Evolutionary conservation across 2,113 vertebrate species (phyloP).

Genomic region (Barnardius zonarius): DNA sequence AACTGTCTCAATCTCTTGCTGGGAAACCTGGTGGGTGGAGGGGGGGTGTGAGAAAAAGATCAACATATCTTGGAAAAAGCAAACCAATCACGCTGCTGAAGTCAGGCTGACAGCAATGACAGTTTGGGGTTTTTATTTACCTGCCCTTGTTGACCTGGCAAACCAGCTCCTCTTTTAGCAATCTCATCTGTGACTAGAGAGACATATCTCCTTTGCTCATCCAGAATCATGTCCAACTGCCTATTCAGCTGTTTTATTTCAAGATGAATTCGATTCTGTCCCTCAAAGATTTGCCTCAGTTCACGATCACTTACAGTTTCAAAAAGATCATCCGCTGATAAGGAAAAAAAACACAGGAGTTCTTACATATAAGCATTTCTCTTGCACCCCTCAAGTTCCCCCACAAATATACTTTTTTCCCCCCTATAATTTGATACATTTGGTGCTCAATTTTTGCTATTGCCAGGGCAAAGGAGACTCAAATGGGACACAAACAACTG

Average conservation of each 20-base stretch:
- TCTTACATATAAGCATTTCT: background rate
- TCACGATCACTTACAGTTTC: conserved; percentile 90
- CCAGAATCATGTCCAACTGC: conserved; percentile 93
- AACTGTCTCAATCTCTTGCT: conserved; percentile 80
- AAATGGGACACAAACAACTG: background rate
- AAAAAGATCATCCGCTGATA: conserved; percentile 85
- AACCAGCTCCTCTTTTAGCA: conserved; percentile 71
- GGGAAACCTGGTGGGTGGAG: conserved; percentile 64
- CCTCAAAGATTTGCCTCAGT: conserved; percentile 95
- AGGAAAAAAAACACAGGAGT: background rate
- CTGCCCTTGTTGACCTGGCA: conserved; percentile 77
- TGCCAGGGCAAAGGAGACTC: background rate
- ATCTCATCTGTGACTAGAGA: conserved; percentile 86
- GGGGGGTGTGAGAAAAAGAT: background rate
- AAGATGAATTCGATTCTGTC: conserved; percentile 93
- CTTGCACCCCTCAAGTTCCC: background rate
- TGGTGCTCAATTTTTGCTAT: background rate
- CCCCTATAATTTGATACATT: background rate
- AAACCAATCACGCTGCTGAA: background rate
- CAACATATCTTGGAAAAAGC: background rate
- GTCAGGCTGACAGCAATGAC: background rate
- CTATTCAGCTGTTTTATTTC: conserved; percentile 96
- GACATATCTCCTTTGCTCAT: conserved; percentile 91
- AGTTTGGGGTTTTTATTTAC: conserved; percentile 47
- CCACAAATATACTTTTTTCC: background rate